Base-by-base conservation (phyloP, 2,888 invertebrate genomes). In the Parnassius mnemosyne region DNA sequence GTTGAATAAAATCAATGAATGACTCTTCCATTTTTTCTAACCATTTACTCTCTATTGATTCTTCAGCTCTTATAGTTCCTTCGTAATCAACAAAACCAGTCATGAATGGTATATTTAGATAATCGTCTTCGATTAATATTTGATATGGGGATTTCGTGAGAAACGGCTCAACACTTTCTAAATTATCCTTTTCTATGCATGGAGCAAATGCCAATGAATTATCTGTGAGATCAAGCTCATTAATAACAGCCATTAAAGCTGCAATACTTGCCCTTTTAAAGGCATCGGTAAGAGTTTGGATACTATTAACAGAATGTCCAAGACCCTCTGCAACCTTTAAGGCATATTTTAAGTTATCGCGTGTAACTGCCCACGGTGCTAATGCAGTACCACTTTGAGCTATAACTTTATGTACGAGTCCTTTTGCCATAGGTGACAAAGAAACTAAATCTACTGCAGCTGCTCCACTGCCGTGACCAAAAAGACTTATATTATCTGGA, bases 381-480 rank as follows among this genome's bases (percentile, higher is more conserved):
- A 86, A 72, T n/a, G 90, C 85, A 53, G 76, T 84, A 12, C 90
- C 88, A 76, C 89, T 90, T 74, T 89, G 89, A 12, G 78, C 69
- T 57, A 89, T 89, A 11, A 80, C 87, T 75, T 79, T 89, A 55
- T 87, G 81, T 34, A 90, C 70, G 34, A 90, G 76, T 41, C 81
- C 83, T 46, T 72, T 63, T 53, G 85, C 77, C 73, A 79, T 74
- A 0, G 87, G 85, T 10, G 91, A 87, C 25, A 89, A 57, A 16
- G 89, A 85, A 1, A 90, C 76, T 57, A 90, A 77, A 72, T 90
- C 90, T 1, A 89, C 86, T 12, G 84, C 83, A 47, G 94, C 93
- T 5, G 95, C 95, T 1, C 96, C 96, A 60, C 96, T 95, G 16
- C 95, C 95, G 76, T 97, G 96, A 0, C 97, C 97, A 79, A 96